Evolutionary conservation across 2,113 vertebrate genomes (phyloP).

Genomic region (Myiagra hebetior): DNA sequence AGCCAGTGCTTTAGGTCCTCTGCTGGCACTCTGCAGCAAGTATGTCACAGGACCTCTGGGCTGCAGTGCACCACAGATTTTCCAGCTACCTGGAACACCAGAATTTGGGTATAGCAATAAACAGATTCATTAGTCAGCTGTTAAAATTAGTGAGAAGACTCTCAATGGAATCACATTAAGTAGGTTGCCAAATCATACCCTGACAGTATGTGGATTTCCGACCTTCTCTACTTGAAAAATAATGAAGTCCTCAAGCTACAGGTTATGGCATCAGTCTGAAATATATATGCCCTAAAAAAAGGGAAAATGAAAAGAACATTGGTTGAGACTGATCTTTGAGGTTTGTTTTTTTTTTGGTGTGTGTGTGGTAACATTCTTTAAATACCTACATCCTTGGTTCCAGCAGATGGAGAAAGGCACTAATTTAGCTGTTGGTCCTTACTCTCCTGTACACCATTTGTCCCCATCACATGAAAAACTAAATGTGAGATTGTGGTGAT

Average conservation of each 20-base stretch:
- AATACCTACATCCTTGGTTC: neutral
- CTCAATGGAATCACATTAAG: neutral
- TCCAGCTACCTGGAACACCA: fast-evolving
- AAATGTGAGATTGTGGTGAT: neutral
- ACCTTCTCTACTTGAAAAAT: neutral
- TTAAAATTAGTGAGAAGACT: neutral
- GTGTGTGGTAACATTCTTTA: neutral
- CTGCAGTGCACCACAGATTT: neutral
- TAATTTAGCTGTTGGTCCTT: neutral
- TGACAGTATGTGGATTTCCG: neutral
- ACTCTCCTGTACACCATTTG: neutral
- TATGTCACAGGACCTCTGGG: neutral
- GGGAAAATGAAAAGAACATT: neutral
- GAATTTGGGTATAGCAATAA: neutral
- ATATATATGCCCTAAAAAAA: neutral
- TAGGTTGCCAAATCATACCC: neutral
- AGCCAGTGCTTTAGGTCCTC: neutral
- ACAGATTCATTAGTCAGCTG: neutral
- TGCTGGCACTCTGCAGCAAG: neutral
- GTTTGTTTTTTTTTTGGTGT: neutral
- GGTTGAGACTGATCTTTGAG: neutral
- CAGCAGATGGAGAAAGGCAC: neutral
- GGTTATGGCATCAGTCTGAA: neutral
- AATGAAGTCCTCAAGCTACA: neutral
- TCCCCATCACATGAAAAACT: neutral